Percentiles rank a stretch among this genome's conserved stretches.
Evolutionary conservation across 2,113 vertebrate genomes (phyloP).

Genomic region (Leptobrachium ailaonicum): DNA sequence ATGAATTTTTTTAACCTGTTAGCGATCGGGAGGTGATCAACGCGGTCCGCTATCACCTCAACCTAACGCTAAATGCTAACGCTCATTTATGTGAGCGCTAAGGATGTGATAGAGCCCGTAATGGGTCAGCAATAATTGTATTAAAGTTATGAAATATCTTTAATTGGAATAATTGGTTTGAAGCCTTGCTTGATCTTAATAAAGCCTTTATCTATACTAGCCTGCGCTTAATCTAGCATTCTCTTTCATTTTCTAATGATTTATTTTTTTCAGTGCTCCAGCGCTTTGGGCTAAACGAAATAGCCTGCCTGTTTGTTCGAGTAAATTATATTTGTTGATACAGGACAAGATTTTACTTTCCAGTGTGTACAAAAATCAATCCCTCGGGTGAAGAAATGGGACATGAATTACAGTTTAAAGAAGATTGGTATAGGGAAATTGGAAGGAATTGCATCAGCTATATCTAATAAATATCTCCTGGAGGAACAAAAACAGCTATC

Average conservation of each 20-base stretch:
- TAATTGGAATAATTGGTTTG: conserved; percentile 13
- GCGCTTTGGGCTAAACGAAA: conserved; percentile 40
- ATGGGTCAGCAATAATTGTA: too few species aligned
- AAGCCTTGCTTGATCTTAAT: conserved; percentile 8
- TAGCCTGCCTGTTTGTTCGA: conserved; percentile 51
- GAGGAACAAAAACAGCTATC: conserved; percentile 40
- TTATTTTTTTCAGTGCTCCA: conserved; percentile 22
- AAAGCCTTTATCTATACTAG: conserved; percentile 49
- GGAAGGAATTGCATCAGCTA: conserved; percentile 52
- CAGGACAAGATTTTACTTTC: conserved; percentile 53
- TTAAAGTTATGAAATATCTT: not conserved
- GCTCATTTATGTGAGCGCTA: too few species aligned
- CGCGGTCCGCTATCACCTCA: too few species aligned
- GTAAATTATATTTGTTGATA: conserved; percentile 55
- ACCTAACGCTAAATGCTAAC: too few species aligned
- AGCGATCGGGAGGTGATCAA: too few species aligned
- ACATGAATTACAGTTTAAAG: conserved; percentile 39
- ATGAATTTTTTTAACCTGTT: too few species aligned
- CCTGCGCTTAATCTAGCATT: conserved; percentile 55
- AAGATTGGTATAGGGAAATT: conserved; percentile 45
- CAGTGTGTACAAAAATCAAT: conserved; percentile 47
- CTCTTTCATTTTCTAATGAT: conserved; percentile 56
- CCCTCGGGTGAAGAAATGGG: conserved; percentile 12
- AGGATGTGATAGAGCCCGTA: too few species aligned
- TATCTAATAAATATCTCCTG: conserved; percentile 50